A percentile compares a stretch with the other conserved stretches of the same genome.
Evolutionary conservation across 1,140 invertebrate genomes (phyloP).

Genomic region (Berghia stephanieae): DNA sequence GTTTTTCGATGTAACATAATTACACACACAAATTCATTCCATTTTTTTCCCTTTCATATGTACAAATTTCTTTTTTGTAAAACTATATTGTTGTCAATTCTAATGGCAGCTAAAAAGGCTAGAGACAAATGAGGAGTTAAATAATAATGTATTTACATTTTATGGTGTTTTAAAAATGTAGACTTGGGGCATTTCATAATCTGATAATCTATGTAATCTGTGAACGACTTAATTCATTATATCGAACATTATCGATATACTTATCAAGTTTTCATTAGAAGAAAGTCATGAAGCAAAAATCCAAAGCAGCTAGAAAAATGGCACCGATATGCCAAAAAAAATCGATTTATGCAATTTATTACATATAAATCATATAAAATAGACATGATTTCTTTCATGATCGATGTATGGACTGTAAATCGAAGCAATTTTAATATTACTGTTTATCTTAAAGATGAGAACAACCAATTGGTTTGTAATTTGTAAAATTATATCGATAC

Average conservation of each 20-base stretch:
- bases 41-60: too few relatives aligned
- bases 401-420: neutral
- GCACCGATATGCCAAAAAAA: neutral
- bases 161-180: neutral
- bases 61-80: too few relatives aligned
- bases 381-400: neutral
- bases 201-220: conserved; percentile 3
- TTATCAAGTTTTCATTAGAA: neutral
- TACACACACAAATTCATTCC: too few relatives aligned
- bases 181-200: neutral
- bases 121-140: neutral
- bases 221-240: neutral
- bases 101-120: too few relatives aligned
- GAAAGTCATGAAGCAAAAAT: neutral
- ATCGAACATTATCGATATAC: neutral
- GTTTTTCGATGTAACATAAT: too few relatives aligned
- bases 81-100: too few relatives aligned
- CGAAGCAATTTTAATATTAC: neutral
- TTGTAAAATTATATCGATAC: too few relatives aligned
- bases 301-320: neutral
- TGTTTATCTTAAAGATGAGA: neutral
- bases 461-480: neutral
- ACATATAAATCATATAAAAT: neutral
- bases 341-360: neutral
- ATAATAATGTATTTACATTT: too few relatives aligned